Conservation (phyloP, 2,797 vertebrate genomes). For the Dendrocincla tyrannina region DNA sequence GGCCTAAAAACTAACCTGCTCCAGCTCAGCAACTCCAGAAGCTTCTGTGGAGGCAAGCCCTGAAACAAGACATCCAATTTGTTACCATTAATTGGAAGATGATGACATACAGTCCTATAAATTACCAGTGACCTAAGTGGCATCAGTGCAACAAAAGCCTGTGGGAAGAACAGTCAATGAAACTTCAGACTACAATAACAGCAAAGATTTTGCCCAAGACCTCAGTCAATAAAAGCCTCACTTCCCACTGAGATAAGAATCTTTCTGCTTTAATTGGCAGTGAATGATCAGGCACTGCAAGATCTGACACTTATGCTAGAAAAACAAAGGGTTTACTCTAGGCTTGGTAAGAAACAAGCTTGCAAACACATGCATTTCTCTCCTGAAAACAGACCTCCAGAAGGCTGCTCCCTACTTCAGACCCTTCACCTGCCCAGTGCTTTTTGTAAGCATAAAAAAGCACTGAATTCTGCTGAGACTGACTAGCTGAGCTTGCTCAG, state of each 20-base stretch:
- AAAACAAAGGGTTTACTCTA: neutral
- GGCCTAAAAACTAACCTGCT: neutral
- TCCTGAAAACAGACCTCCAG: neutral
- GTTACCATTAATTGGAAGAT: neutral
- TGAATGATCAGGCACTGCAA: neutral
- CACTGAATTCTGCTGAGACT: neutral
- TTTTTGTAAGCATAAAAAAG: neutral
- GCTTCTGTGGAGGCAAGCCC: neutral
- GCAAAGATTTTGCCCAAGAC: neutral
- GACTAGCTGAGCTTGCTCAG: neutral
- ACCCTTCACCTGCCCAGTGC: neutral
- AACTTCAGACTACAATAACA: neutral
- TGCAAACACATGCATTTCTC: neutral
- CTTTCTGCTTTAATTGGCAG: neutral
- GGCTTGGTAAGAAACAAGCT: neutral
- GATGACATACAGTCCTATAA: neutral
- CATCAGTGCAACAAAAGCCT: neutral
- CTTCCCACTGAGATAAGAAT: neutral
- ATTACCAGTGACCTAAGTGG: neutral
- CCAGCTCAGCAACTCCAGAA: neutral
- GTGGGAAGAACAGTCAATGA: neutral
- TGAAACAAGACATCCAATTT: neutral
- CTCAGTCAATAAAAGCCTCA: neutral
- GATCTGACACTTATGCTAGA: neutral
- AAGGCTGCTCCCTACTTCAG: neutral